Percentiles rank a stretch among this genome's conserved stretches.
Conservation (phyloP, 2,888 invertebrate species). For the Spatulosminthurus flaviceps region DNA sequence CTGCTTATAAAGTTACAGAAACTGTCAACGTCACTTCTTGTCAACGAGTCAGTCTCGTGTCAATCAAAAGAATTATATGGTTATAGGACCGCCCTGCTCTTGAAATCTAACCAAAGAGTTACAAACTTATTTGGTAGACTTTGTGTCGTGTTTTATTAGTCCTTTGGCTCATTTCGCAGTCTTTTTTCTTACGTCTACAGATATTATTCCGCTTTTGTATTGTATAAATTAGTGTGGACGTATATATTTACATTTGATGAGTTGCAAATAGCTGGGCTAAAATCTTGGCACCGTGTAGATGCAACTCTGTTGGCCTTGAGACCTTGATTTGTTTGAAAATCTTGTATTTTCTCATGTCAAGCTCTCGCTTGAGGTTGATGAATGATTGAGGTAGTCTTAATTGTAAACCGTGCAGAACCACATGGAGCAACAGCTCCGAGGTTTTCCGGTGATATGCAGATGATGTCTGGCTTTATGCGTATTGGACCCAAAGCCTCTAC, state of each 20-base stretch:
- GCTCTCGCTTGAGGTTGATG: neutral
- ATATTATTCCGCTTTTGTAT: no score
- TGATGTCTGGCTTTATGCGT: slow-evolving; percentile 42
- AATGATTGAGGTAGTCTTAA: slow-evolving; percentile 18
- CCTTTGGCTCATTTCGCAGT: neutral
- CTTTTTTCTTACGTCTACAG: no score
- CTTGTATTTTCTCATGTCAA: neutral
- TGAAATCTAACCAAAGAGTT: neutral
- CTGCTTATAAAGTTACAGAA: no score
- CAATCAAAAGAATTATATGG: no score
- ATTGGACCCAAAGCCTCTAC: slow-evolving; percentile 54
- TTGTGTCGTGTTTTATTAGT: neutral
- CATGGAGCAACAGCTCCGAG: slow-evolving; percentile 67
- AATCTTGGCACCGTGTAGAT: neutral
- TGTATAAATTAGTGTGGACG: no score
- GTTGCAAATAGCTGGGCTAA: neutral
- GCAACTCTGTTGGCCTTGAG: slow-evolving; percentile 19
- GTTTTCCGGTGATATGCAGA: slow-evolving; percentile 64
- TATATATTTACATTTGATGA: neutral
- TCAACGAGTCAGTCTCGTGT: no score
- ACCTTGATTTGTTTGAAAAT: slow-evolving; percentile 8
- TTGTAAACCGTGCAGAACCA: slow-evolving; percentile 65
- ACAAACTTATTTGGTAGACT: neutral
- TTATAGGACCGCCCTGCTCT: neutral
- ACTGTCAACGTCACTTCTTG: no score